phyloP scores from a whole-genome alignment of 2,888 invertebrate species.

The Ormyrus rosae region DNA sequence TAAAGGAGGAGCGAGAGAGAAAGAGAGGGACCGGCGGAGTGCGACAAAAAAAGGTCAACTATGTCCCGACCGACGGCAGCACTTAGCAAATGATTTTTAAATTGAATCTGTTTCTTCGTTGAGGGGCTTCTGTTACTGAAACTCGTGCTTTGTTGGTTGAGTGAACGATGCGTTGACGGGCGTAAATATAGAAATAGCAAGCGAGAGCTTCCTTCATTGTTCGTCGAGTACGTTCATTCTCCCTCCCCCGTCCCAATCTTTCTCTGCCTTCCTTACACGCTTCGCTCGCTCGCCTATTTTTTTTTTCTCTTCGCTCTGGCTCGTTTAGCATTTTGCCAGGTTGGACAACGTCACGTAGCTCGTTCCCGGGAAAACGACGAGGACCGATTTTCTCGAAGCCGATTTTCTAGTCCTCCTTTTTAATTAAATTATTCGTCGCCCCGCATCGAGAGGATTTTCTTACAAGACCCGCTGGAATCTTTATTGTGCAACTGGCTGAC shows the following conservation, averaged over 20 bases:
- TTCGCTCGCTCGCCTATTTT: neutral
- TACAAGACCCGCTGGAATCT: neutral
- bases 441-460: neutral
- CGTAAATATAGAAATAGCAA: conserved; percentile 50
- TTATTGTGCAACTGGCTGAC: no score
- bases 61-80: conserved; percentile 59
- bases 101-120: conserved; percentile 63
- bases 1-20: conserved; percentile 8
- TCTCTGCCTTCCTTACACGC: neutral
- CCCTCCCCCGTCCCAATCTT: neutral
- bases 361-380: neutral
- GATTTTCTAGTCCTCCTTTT: neutral
- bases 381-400: neutral
- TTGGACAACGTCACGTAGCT: neutral
- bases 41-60: conserved; percentile 58
- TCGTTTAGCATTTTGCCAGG: conserved; percentile 20
- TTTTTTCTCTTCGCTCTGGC: neutral
- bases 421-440: conserved; percentile 11
- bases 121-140: conserved; percentile 41
- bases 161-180: conserved; percentile 65
- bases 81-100: conserved; percentile 72
- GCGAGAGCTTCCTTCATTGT: conserved; percentile 13
- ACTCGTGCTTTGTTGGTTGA: conserved; percentile 46
- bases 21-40: conserved; percentile 33
- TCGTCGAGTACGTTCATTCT: conserved; percentile 3